Percentiles rank a stretch among this genome's conserved stretches.
Evolutionary conservation across 2,888 invertebrate genomes (phyloP).

Genomic region (Apantesis nais): DNA sequence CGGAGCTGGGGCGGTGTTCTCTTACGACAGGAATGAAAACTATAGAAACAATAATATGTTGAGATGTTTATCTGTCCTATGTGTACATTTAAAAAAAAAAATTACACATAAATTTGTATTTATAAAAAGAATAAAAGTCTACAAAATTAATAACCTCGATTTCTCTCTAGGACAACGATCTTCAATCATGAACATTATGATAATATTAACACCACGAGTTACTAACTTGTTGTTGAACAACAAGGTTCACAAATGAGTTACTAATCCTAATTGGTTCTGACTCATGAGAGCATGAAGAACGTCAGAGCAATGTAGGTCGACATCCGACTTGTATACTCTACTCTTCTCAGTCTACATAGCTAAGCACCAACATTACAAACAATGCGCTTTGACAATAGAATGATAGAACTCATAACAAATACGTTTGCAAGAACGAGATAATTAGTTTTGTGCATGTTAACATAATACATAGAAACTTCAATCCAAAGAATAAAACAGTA

Average conservation of each 20-base stretch:
- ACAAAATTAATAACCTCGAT: too few species aligned
- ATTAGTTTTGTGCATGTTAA: constrained; percentile 30
- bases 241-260: neutral
- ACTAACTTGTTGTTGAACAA: neutral
- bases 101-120: too few species aligned
- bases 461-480: constrained; percentile 20
- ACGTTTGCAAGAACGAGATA: constrained; percentile 34
- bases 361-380: constrained; percentile 1
- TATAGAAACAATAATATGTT: neutral
- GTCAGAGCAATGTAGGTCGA: constrained; percentile 19
- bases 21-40: neutral
- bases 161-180: neutral
- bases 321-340: constrained; percentile 24
- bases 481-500: neutral
- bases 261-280: constrained; percentile 23
- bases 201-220: neutral
- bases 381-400: constrained; percentile 33
- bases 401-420: constrained; percentile 26
- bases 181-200: neutral
- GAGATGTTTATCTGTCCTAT: too few species aligned
- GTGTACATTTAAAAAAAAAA: too few species aligned
- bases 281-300: constrained; percentile 32
- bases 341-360: constrained; percentile 22
- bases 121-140: too few species aligned
- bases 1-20: neutral